Evolutionary conservation across 2,888 invertebrate genomes (phyloP).

Genomic region (Entomobrya multifasciata): DNA sequence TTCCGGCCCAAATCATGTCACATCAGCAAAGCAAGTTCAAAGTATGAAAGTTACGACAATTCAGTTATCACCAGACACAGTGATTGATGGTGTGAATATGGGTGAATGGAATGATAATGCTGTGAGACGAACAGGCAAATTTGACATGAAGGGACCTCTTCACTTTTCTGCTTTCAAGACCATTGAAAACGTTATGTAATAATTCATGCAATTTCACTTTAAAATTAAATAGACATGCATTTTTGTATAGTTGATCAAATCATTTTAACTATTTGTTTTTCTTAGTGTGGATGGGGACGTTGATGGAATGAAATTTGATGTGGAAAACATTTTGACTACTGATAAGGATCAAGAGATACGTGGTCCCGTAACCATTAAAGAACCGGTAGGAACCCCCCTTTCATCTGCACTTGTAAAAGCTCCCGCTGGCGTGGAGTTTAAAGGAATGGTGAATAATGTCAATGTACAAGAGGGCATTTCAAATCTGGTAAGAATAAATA

Average conservation of each 20-base stretch:
- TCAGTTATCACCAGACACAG: constrained; percentile 24
- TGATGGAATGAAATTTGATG: constrained; percentile 60
- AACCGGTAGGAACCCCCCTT: not conserved
- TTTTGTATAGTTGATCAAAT: not conserved
- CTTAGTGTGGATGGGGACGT: constrained; percentile 70
- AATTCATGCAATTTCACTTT: not conserved
- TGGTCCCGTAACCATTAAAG: constrained; percentile 35
- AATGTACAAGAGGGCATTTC: constrained; percentile 58
- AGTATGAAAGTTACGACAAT: constrained; percentile 3
- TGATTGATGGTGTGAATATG: constrained; percentile 69
- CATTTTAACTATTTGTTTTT: not conserved
- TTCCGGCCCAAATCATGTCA: constrained; percentile 64
- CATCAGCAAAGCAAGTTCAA: constrained; percentile 39
- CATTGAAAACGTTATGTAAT: constrained; percentile 51
- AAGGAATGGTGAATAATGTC: constrained; percentile 66
- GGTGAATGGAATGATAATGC: constrained; percentile 69
- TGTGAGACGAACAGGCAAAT: not conserved
- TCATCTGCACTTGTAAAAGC: not conserved
- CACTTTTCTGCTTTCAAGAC: constrained; percentile 29
- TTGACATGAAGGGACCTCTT: constrained; percentile 26
- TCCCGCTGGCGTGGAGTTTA: constrained; percentile 42
- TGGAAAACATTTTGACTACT: constrained; percentile 39
- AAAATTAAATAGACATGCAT: not conserved
- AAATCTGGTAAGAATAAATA: constrained; percentile 57
- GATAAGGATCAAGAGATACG: constrained; percentile 56